Percentiles rank a stretch among this genome's conserved stretches.
These are phyloP conservation scores for Medauroidea extradentata DNA, from an alignment of 1,140 invertebrate genomes.

Conservation along the genomic window DNA sequence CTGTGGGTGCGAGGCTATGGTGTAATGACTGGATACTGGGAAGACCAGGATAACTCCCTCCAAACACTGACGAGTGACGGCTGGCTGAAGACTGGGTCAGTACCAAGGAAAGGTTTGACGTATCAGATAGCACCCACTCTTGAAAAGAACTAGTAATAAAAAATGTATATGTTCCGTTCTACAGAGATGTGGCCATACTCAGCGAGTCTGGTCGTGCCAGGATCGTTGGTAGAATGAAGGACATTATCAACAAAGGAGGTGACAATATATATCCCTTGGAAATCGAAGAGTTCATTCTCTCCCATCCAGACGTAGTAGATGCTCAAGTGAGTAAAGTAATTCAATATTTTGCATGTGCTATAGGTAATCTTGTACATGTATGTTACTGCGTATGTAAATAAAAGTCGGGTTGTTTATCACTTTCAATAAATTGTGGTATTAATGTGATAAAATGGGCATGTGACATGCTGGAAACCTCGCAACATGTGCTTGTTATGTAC, in stretches of 20 bases:
- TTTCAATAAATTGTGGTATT: too few species aligned
- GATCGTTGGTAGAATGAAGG: slow-evolving; percentile 81
- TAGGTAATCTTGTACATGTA: too few species aligned
- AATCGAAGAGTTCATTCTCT: slow-evolving; percentile 76
- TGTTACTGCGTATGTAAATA: too few species aligned
- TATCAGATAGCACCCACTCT: neutral
- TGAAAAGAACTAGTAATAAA: too few species aligned
- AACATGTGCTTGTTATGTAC: too few species aligned
- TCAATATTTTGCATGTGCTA: too few species aligned
- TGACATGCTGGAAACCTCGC: too few species aligned
- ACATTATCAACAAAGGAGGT: slow-evolving; percentile 87
- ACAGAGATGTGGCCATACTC: slow-evolving; percentile 73
- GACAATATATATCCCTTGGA: slow-evolving; percentile 89
- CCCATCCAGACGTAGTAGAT: slow-evolving; percentile 71
- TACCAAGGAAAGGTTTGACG: neutral
- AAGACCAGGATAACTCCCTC: slow-evolving; percentile 73
- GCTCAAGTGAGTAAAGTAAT: slow-evolving; percentile 61
- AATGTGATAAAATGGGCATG: too few species aligned
- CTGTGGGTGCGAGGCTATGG: slow-evolving; percentile 75
- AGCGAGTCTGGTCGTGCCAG: slow-evolving; percentile 69
- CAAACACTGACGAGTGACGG: slow-evolving; percentile 62
- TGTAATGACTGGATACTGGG: slow-evolving; percentile 82
- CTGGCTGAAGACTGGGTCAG: slow-evolving; percentile 88
- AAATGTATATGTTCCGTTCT: too few species aligned
- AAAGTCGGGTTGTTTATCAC: too few species aligned